phyloP scores from a whole-genome alignment of 2,888 invertebrate genomes.

The Drosophila kuntzei region DNA sequence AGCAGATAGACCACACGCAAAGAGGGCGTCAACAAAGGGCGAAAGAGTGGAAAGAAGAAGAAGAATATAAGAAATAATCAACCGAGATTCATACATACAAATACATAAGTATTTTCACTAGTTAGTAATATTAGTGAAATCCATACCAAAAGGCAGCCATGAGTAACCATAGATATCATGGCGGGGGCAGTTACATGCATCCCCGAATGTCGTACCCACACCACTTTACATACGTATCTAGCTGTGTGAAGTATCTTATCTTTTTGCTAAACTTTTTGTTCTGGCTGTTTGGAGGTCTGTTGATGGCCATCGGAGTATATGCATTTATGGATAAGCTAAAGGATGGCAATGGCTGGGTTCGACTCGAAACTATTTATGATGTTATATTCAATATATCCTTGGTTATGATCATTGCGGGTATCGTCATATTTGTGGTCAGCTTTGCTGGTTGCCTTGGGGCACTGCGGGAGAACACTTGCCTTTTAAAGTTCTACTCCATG shows the following conservation, averaged over 20 bases:
- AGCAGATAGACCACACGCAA: conserved; percentile 42
- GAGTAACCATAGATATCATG: conserved; percentile 85
- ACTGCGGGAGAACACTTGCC: conserved; percentile 93
- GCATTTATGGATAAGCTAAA: conserved; percentile 95
- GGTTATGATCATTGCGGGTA: conserved; percentile 95
- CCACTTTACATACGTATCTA: conserved; percentile 85
- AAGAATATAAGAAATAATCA: conserved; percentile 19
- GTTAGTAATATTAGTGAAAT: conserved; percentile 14
- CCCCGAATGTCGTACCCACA: conserved; percentile 80
- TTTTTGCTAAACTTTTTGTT: conserved; percentile 86
- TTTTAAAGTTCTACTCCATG: conserved; percentile 96
- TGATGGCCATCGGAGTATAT: conserved; percentile 95
- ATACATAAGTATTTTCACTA: conserved; percentile 2
- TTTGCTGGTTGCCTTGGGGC: conserved; percentile 95
- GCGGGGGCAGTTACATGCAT: conserved; percentile 82
- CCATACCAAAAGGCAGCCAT: conserved; percentile 47
- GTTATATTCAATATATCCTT: conserved; percentile 95
- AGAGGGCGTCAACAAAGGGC: conserved; percentile 75
- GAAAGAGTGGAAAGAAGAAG: conserved; percentile 45
- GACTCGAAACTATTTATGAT: conserved; percentile 94
- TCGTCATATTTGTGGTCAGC: conserved; percentile 96
- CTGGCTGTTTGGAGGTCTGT: conserved; percentile 94
- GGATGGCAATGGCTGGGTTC: conserved; percentile 93
- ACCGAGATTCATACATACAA: conserved; percentile 14
- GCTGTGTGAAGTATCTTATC: conserved; percentile 85